A percentile compares a stretch with the other conserved stretches of the same genome.
Conservation (phyloP, 2,888 invertebrate genomes). For the Xiphydria camelus region DNA sequence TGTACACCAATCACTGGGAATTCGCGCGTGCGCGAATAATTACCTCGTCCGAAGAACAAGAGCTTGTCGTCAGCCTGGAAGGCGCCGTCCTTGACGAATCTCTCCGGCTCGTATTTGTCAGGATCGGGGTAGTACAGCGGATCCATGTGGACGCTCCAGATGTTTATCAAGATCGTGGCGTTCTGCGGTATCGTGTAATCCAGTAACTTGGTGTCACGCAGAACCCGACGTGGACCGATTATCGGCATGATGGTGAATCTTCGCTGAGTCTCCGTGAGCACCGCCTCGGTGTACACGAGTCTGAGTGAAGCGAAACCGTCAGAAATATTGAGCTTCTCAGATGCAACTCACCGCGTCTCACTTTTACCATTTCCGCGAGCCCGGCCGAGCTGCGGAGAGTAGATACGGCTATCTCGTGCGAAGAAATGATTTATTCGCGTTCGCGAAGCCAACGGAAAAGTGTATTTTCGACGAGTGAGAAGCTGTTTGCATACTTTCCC, state of each 20-base stretch:
- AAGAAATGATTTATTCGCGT: background rate
- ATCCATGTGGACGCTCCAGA: constrained; percentile 64
- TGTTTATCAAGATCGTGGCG: constrained; percentile 60
- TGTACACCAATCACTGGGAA: no score
- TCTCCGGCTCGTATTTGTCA: constrained; percentile 66
- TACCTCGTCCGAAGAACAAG: constrained; percentile 57
- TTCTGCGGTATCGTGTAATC: constrained; percentile 64
- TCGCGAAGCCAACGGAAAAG: background rate
- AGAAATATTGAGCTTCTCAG: constrained; percentile 6
- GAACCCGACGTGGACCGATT: constrained; percentile 60
- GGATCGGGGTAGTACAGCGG: constrained; percentile 66
- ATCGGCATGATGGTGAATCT: constrained; percentile 56
- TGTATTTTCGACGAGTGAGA: background rate
- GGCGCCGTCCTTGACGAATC: constrained; percentile 60
- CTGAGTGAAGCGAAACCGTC: constrained; percentile 39
- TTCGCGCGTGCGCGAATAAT: no score
- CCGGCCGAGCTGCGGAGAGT: background rate
- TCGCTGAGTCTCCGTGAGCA: constrained; percentile 58
- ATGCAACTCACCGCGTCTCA: background rate
- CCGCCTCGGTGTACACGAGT: constrained; percentile 59
- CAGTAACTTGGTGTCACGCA: constrained; percentile 61
- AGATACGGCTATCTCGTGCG: background rate
- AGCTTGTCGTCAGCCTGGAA: constrained; percentile 43
- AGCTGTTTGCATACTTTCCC: constrained; percentile 2
- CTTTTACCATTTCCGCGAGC: background rate